Conservation (phyloP, 2,888 invertebrate genomes). For the Falcaria lacertinaria region DNA sequence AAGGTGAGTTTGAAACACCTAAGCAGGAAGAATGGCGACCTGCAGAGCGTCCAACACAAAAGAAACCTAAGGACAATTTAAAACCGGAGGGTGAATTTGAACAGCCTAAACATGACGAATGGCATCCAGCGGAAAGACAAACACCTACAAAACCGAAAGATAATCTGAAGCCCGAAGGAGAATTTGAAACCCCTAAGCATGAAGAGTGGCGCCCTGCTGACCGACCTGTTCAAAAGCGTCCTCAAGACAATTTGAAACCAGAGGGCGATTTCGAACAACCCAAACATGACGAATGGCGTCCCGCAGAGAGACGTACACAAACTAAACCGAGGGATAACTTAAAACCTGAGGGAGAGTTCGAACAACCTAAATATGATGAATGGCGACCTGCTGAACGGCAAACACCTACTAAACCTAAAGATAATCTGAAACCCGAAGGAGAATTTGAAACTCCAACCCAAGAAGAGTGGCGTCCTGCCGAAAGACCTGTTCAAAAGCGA, state of each 20-base stretch:
- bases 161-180: constrained; percentile 77
- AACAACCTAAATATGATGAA: constrained; percentile 50
- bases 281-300: constrained; percentile 43
- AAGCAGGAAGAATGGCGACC: constrained; percentile 63
- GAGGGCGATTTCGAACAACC: constrained; percentile 77
- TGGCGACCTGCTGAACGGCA: constrained; percentile 74
- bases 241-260: constrained; percentile 74
- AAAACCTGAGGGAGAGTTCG: constrained; percentile 79
- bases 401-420: constrained; percentile 73
- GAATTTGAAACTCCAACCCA: constrained; percentile 70
- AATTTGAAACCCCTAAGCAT: constrained; percentile 68
- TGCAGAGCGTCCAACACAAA: constrained; percentile 63
- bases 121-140: constrained; percentile 60
- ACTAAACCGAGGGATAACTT: constrained; percentile 80
- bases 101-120: constrained; percentile 49
- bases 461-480: constrained; percentile 55
- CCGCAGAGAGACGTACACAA: constrained; percentile 45
- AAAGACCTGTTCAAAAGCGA: constrained; percentile 44
- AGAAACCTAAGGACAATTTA: constrained; percentile 72
- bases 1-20: constrained; percentile 77
- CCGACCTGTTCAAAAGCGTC: constrained; percentile 21
- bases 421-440: constrained; percentile 82
- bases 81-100: constrained; percentile 28
- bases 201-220: constrained; percentile 37
- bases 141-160: constrained; percentile 65